Base-by-base conservation (phyloP, 2,888 invertebrate genomes). In the Euzetes globulus region DNA sequence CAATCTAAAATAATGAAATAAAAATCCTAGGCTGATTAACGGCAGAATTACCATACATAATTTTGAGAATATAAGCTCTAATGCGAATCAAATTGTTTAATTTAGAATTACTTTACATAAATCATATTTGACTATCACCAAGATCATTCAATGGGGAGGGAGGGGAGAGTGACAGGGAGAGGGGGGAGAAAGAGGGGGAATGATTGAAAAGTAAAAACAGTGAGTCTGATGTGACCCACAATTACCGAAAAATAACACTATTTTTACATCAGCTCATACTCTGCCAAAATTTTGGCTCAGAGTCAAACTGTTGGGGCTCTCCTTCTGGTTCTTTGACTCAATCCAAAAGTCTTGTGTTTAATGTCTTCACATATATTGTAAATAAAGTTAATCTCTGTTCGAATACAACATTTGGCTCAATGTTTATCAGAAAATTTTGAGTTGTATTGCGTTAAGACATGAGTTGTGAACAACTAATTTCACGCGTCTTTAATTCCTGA, bases 241-340 rank as follows among this genome's bases (percentile, higher is more conserved):
- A 58, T 58, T 58, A 19, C 19, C 15, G 58, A 58, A 27, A 50
- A 3, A 2, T 9, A 58, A 7, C 4, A 27, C 58, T 58, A 58
- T 58, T 58, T 58, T 58, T 58, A 58, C 27, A 27, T 27, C 58
- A 22, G 58, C 19, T 17, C 22, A 13, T 58, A 13, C 27, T 27
- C 27, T 50, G 19, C 50, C n/a, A 50, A 58, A 17, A 58, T 52
- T 6, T 58, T 58, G 58, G 58, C 58, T 58, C 6, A 58, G 19
- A 27, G 13, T 19, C 15, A 17, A 27, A n/a, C 6, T 2, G 15
- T 27, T 58, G 6, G 27, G 27, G 17, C 58, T 25, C 15, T 25
- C 13, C 25, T 15, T 58, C 27, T 58, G 58, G 58, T 58, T 58
- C 58, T 58, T 58, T 58, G 58, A 58, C 58, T 58, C 19, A 58